Evolutionary conservation across 2,113 vertebrate species (phyloP).

Genomic region (rabbit (Oryctolagus cuniculus)): mOryCun1.1 NC_091445.1:33073501-33074000

Average conservation of each 20-base stretch:
- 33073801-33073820: slow-evolving; percentile 59
- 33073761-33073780: background rate
- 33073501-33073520: slow-evolving; percentile 74
- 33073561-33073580: slow-evolving; percentile 76
- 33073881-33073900: slow-evolving; percentile 67
- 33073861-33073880: slow-evolving; percentile 36
- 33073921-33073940: background rate
- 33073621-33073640: slow-evolving; percentile 75
- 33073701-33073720: slow-evolving; percentile 29
- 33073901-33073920: slow-evolving; percentile 39
- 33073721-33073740: background rate
- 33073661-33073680: slow-evolving; percentile 52
- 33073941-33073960: background rate
- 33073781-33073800: slow-evolving; percentile 73
- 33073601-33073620: slow-evolving; percentile 79
- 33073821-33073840: slow-evolving; percentile 66
- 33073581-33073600: slow-evolving; percentile 80
- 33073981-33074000: background rate
- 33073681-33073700: slow-evolving; percentile 68
- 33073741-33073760: slow-evolving; percentile 56
- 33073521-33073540: slow-evolving; percentile 72
- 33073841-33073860: slow-evolving; percentile 63
- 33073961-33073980: slow-evolving; percentile 42
- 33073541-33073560: slow-evolving; percentile 73
- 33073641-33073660: slow-evolving; percentile 75